phyloP scores from a whole-genome alignment of 1,140 invertebrate genomes.

The Ruditapes philippinarum region DNA sequence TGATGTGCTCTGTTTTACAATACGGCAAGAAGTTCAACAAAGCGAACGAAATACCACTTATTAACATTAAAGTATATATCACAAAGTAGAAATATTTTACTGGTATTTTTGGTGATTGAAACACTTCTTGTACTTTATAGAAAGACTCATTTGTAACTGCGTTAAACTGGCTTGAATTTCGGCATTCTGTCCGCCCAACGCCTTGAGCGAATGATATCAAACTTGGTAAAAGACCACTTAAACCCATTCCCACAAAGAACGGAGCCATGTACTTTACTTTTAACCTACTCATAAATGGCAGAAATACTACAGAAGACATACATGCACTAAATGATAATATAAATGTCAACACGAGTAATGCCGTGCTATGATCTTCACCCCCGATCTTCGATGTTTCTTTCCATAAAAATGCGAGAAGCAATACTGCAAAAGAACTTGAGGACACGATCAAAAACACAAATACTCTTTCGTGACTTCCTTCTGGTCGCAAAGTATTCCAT shows the following conservation, averaged over 20 bases:
- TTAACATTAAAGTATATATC: conserved; percentile 88
- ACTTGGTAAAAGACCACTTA: conserved; percentile 96
- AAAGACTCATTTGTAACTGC: conserved; percentile 63
- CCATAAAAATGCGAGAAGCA: conserved; percentile 93
- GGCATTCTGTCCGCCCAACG: conserved; percentile 89
- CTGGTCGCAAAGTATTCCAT: conserved; percentile 87
- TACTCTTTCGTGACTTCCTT: conserved; percentile 86
- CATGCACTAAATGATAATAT: conserved; percentile 95
- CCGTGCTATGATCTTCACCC: conserved; percentile 90
- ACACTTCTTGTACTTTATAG: conserved; percentile 76
- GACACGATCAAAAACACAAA: conserved; percentile 91
- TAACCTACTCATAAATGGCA: conserved; percentile 96
- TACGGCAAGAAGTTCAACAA: conserved; percentile 86
- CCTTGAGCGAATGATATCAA: conserved; percentile 94
- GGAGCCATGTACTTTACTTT: conserved; percentile 90
- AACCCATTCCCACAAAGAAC: conserved; percentile 92
- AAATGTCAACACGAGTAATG: conserved; percentile 93
- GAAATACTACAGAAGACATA: conserved; percentile 96
- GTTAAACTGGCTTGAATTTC: conserved; percentile 76
- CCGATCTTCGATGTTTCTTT: conserved; percentile 89
- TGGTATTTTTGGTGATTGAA: conserved; percentile 83
- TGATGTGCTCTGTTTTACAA: conserved; percentile 80
- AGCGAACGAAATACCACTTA: conserved; percentile 87
- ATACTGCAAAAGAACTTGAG: conserved; percentile 90
- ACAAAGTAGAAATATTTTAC: conserved; percentile 91